Evolutionary conservation across 1,140 invertebrate genomes (phyloP), one percentile per base, ranked within the genome.

Genomic region (Glossosoma conforme): DNA sequence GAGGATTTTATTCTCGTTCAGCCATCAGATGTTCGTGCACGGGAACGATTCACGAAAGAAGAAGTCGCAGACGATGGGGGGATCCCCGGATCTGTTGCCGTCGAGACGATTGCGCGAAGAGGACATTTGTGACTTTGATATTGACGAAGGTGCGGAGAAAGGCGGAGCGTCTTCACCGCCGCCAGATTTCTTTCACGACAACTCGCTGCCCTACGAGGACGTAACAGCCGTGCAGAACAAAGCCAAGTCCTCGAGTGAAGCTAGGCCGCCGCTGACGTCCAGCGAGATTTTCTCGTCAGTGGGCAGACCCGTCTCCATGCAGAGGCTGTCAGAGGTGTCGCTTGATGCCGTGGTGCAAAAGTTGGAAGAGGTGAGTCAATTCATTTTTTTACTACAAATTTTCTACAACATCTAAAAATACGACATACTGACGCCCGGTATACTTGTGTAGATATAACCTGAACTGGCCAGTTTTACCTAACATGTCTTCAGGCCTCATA

Each of bases 1-100:
- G 4, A 70, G 70, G 42, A 69, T 75, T 60, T 69, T 74, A 44
- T 73, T 75, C 55, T 61, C 72, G 2, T 74, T 74, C 46, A 66
- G 69, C 59, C 72, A 74, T 38, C 69, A 72, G 57, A 68, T 75
- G 8, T 73, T 33, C 13, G 18, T 42, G 20, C 30, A 28, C 2
- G 15, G 25, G 24, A 52, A 32, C 24, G 42, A 37, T 9, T 14
- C 24, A 5, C 24, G 35, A 2, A 6, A 48, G 24, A 41, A 48
- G 24, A 2, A 28, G n/a, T n/a, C 24, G 24, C 41, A 38, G 13
- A 25, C 22, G 11, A 32, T 38, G 22, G 45, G 28, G 14, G 50
- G 41, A 18, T 46, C 56, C 9, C 46, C 51, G 11, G 56, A 58
- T 45, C 42, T 52, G 3, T 13, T 52, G 11, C 50, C 50, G 1